Evolutionary conservation across 2,113 vertebrate species (phyloP).

Genomic region (Phasianus colchicus): DNA sequence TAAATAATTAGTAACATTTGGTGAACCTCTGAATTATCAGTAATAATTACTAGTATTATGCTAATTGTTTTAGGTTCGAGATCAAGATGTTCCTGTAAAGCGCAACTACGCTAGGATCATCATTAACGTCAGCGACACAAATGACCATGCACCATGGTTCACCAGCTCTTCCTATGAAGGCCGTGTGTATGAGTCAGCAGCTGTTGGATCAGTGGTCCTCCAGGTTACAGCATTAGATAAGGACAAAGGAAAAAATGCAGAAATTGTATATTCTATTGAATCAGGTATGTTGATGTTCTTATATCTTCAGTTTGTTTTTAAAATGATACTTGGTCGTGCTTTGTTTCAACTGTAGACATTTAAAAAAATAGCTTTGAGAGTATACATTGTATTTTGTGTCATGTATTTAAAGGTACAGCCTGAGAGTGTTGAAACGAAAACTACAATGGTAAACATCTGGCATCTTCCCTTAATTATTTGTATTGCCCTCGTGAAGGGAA

Average conservation of each 20-base stretch:
- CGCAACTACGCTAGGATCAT: slow-evolving; percentile 92
- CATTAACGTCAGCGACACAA: slow-evolving; percentile 90
- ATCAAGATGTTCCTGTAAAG: slow-evolving; percentile 97
- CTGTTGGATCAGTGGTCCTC: slow-evolving; percentile 88
- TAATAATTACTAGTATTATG: not conserved
- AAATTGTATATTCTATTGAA: slow-evolving; percentile 92
- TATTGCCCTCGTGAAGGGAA: not conserved
- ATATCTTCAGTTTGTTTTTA: not conserved
- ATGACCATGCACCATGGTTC: slow-evolving; percentile 96
- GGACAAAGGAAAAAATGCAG: slow-evolving; percentile 93
- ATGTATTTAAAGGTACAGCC: not conserved
- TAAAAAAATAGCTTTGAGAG: not conserved
- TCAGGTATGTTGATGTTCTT: slow-evolving; percentile 83
- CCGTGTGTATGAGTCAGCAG: slow-evolving; percentile 91
- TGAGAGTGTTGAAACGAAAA: not conserved
- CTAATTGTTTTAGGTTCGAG: slow-evolving; percentile 86
- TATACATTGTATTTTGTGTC: not conserved
- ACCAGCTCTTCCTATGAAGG: slow-evolving; percentile 89
- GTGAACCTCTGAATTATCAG: not conserved
- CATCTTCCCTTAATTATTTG: not conserved
- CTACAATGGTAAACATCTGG: not conserved
- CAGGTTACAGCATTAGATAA: slow-evolving; percentile 95
- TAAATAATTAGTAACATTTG: not conserved
- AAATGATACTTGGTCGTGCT: not conserved
- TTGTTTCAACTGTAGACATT: not conserved